These are phyloP conservation scores for Arge pagana DNA, from an alignment of 2,888 invertebrate species.

Conservation along the genomic window DNA sequence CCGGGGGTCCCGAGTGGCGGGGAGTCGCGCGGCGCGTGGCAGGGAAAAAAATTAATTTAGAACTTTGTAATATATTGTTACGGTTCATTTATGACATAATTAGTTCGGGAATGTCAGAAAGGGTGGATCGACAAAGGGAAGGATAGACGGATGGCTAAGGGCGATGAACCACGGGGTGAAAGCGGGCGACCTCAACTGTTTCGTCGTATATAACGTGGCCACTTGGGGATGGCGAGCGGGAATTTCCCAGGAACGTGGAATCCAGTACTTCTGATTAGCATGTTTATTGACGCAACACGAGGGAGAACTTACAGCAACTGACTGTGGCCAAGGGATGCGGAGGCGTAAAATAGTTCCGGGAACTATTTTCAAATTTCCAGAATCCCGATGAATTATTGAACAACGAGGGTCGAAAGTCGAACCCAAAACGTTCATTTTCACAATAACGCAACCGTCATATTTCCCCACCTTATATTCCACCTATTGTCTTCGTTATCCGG, in stretches of 20 bases:
- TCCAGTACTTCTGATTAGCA: conserved; percentile 22
- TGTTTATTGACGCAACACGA: conserved; percentile 21
- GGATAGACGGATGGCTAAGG: conserved; percentile 20
- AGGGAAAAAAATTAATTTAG: too few species aligned
- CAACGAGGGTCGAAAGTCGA: conserved; percentile 2
- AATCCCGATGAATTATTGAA: conserved; percentile 11
- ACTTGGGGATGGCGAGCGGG: conserved; percentile 13
- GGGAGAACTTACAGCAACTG: conserved; percentile 17
- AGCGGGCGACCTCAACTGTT: conserved; percentile 15
- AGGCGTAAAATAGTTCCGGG: conserved; percentile 9
- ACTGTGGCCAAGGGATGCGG: conserved; percentile 11
- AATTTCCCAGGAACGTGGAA: conserved; percentile 16
- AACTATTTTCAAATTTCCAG: conserved; percentile 16
- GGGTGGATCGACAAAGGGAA: conserved; percentile 19
- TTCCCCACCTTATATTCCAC: too few species aligned
- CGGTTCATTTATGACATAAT: conserved; percentile 32
- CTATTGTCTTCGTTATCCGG: too few species aligned
- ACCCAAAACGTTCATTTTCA: not conserved
- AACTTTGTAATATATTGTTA: conserved; percentile 8
- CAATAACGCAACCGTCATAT: conserved; percentile 5
- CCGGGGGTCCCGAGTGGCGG: too few species aligned
- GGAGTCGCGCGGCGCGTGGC: too few species aligned
- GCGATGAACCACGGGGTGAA: not conserved
- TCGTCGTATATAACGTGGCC: conserved; percentile 18
- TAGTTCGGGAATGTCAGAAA: conserved; percentile 29